Base-by-base conservation (phyloP, 2,888 invertebrate genomes). In the Fragum fragum region DNA sequence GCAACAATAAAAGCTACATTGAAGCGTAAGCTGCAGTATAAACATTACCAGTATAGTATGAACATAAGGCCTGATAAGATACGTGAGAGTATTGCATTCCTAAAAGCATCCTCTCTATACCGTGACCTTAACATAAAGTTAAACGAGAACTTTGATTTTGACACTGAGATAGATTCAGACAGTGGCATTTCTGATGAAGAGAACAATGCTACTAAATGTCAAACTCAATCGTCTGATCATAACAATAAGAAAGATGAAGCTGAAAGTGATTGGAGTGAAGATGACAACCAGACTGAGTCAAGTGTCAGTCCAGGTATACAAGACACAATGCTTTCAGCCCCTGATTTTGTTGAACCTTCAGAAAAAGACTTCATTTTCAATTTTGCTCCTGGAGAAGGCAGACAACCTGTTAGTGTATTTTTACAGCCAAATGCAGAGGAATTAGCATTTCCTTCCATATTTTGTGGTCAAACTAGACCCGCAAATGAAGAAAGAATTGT, bases 11-110 rank as follows among this genome's bases (percentile, higher is more conserved):
- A 79, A 42, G 80, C 76, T 2, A 82, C 61, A 32, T 55, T 84
- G 16, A 87, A 86, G 53, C 66, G 82, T 5, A 79, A 75, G 69
- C 78, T 87, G 6, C 29, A 52, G 39, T 86, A 87, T 66, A 81
- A 84, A 28, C 82, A 84, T 70, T 79, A 83, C 73, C 63, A 82
- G 1, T 79, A 82, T 42, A 66, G 78, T 29, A 14, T 81, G 26
- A 87, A 80, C 18, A 83, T 87, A 32, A 16, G 86, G 36, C 87
- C 83, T 53, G 76, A 86, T 53, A n/a, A 68, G 39, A 63, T 87
- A n/a, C 23, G 72, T 63, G 36, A 73, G 18, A 74, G 69, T 61
- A 83, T 79, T 29, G 28, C 70, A 47, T 76, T 52, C 68, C 70
- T 83, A 18, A 42, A 73, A 26, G 21, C 52, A 18, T 66, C 52